Evolutionary conservation across 1,140 invertebrate species (phyloP).

Genomic region (Augochlora pura): DNA sequence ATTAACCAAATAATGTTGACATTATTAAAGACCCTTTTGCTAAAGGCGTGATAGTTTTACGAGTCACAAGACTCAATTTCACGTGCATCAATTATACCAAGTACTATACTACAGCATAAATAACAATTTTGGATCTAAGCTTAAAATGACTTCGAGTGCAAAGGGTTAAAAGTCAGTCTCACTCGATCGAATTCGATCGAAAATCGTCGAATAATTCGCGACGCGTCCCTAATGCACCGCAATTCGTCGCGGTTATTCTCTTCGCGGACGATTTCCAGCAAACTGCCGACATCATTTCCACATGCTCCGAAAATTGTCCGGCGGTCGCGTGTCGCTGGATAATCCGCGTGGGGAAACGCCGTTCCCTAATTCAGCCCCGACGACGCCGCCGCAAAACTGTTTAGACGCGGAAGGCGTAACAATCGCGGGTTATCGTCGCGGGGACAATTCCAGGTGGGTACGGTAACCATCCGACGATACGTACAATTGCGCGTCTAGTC

Average conservation of each 20-base stretch:
- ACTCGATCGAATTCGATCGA: neutral
- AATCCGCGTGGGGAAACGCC: slow-evolving; percentile 52
- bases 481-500: slow-evolving; percentile 23
- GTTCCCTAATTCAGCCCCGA: slow-evolving; percentile 50
- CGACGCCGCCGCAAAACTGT: slow-evolving; percentile 16
- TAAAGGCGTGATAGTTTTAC: no score
- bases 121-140: no score
- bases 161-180: neutral
- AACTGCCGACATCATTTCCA: slow-evolving; percentile 31
- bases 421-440: slow-evolving; percentile 13
- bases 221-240: neutral
- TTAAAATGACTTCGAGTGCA: no score
- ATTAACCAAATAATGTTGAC: no score
- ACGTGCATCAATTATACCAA: no score
- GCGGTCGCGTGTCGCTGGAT: slow-evolving; percentile 51
- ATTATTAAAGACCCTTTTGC: no score
- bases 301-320: slow-evolving; percentile 10
- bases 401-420: slow-evolving; percentile 24
- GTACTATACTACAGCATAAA: no score
- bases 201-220: neutral
- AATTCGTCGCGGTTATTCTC: neutral
- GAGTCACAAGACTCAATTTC: no score
- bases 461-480: slow-evolving; percentile 11
- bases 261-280: neutral
- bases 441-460: slow-evolving; percentile 5